These are phyloP conservation scores for Venusia cambrica DNA, from an alignment of 2,888 invertebrate genomes.

Conservation along the genomic window DNA sequence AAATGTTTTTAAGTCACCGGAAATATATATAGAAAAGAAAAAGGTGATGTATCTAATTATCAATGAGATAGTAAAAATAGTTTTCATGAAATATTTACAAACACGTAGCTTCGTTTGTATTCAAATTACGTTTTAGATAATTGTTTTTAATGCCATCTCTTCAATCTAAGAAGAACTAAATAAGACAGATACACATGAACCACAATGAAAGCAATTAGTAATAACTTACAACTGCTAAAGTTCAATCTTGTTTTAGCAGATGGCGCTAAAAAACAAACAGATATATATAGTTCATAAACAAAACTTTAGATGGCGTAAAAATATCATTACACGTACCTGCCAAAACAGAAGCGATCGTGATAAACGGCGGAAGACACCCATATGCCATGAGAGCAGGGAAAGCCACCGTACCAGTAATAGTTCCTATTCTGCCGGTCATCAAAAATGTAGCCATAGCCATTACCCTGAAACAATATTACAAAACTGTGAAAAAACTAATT, in stretches of 20 bases:
- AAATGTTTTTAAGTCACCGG: too few species aligned
- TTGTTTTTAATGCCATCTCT: too few species aligned
- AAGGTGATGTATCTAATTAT: too few species aligned
- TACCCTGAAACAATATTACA: slow-evolving; percentile 73
- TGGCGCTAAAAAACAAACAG: slow-evolving; percentile 2
- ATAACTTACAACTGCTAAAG: slow-evolving; percentile 2
- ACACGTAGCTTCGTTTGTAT: too few species aligned
- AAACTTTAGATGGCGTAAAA: slow-evolving; percentile 14
- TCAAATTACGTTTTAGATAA: too few species aligned
- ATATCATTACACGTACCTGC: slow-evolving; percentile 71
- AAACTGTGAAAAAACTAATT: not conserved
- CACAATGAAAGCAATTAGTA: too few species aligned
- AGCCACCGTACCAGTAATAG: slow-evolving; percentile 85
- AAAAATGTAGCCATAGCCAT: slow-evolving; percentile 86
- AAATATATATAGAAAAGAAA: too few species aligned
- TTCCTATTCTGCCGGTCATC: slow-evolving; percentile 86
- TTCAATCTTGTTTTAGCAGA: not conserved
- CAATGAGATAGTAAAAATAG: too few species aligned
- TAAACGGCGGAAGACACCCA: slow-evolving; percentile 87
- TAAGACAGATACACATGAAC: too few species aligned
- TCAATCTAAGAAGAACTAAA: too few species aligned
- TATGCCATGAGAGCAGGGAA: slow-evolving; percentile 85
- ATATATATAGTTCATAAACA: not conserved
- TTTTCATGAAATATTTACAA: too few species aligned
- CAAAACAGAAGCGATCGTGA: slow-evolving; percentile 83